Conservation (phyloP, 2,888 invertebrate species). For the Pammene aurita region DNA sequence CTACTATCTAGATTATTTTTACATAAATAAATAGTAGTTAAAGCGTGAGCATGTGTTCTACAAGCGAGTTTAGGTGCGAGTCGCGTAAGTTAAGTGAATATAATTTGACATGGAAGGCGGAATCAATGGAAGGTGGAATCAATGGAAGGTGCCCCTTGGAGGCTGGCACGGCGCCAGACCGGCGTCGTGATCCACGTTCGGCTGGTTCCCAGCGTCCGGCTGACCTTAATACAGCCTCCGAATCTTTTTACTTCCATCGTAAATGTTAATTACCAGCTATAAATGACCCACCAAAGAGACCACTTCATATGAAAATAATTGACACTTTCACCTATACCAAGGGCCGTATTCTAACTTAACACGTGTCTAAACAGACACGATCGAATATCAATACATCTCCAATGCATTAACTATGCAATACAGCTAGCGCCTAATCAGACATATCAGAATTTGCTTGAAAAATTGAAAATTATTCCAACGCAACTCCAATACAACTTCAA, state of each 20-base stretch:
- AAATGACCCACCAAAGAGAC: conserved; percentile 64
- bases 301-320: conserved; percentile 67
- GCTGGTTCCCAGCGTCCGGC: conserved; percentile 73
- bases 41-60: neutral
- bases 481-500: no score
- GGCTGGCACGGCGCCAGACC: conserved; percentile 65
- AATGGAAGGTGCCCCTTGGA: conserved; percentile 53
- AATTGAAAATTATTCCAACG: no score
- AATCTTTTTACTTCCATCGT: conserved; percentile 67
- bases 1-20: neutral
- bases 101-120: conserved; percentile 44
- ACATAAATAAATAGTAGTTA: no score
- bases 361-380: no score
- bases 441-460: no score
- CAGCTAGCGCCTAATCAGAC: no score
- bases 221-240: conserved; percentile 66
- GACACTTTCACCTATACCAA: conserved; percentile 53
- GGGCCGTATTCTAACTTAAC: no score
- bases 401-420: no score
- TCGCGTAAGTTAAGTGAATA: conserved; percentile 4
- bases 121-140: conserved; percentile 58
- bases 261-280: conserved; percentile 69
- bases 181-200: conserved; percentile 60
- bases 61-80: neutral
- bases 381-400: no score